phyloP scores from a whole-genome alignment of 2,797 vertebrate genomes.

The Mormyrops boulengeri region DNA sequence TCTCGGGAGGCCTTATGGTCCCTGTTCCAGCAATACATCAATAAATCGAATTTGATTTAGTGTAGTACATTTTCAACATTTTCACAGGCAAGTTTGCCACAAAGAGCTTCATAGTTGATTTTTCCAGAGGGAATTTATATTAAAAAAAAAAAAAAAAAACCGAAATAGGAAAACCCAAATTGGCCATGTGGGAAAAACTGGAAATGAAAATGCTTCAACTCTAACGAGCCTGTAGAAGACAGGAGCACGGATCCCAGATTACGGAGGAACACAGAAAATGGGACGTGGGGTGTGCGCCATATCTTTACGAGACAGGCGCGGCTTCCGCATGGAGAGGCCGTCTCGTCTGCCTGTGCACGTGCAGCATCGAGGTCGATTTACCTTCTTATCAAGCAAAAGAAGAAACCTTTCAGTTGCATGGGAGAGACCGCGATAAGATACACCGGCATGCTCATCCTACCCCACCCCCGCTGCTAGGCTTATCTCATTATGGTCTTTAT shows the following conservation, averaged over 20 bases:
- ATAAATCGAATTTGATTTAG: constrained; percentile 11
- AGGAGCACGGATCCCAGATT: constrained; percentile 4
- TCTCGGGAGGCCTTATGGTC: constrained; percentile 28
- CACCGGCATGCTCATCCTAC: neutral
- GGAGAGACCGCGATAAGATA: constrained; percentile 18
- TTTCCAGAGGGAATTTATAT: constrained; percentile 9
- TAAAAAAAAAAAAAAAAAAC: neutral
- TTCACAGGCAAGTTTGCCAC: constrained; percentile 3
- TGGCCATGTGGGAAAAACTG: constrained; percentile 11
- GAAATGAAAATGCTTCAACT: constrained; percentile 4
- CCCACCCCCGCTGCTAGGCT: neutral
- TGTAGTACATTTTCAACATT: neutral
- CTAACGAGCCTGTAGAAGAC: neutral
- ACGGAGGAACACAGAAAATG: neutral
- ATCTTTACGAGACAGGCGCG: constrained; percentile 43
- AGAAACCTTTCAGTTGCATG: constrained; percentile 13
- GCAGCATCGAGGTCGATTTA: constrained; percentile 29
- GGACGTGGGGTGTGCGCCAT: constrained; percentile 31
- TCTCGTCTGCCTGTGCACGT: constrained; percentile 28
- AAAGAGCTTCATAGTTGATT: constrained; percentile 1
- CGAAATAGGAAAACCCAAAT: neutral
- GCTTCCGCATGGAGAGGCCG: constrained; percentile 28
- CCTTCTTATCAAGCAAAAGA: constrained; percentile 21
- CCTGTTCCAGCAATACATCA: neutral
- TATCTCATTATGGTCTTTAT: constrained; percentile 37